phyloP scores from a whole-genome alignment of 2,113 vertebrate species.

The Meles meles region DNA sequence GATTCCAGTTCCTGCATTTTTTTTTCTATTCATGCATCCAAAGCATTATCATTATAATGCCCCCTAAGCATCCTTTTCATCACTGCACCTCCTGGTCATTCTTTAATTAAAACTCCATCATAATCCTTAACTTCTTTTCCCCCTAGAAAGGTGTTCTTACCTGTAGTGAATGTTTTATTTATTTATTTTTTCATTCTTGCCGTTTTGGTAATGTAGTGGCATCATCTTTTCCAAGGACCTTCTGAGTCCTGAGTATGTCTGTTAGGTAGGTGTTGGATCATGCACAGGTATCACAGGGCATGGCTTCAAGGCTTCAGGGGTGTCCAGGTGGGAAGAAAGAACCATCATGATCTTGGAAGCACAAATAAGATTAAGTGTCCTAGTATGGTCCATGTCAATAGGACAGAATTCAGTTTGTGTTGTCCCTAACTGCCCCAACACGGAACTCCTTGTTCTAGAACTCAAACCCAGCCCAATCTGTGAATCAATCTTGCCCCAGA shows the following conservation, averaged over 20 bases:
- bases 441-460: neutral
- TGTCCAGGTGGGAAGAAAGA: neutral
- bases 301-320: neutral
- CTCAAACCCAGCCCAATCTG: neutral
- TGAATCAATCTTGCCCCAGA: neutral
- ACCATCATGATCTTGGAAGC: neutral
- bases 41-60: neutral
- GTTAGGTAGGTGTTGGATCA: neutral
- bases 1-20: neutral
- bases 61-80: neutral
- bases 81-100: neutral
- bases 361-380: neutral
- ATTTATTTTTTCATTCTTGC: neutral
- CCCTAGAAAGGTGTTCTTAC: neutral
- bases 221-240: neutral
- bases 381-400: neutral
- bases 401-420: neutral
- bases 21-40: neutral
- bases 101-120: neutral
- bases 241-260: neutral
- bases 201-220: neutral
- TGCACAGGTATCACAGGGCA: neutral
- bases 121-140: neutral
- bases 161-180: neutral
- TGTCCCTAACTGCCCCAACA: neutral